Evolutionary conservation across 23 tunicate species (phyloP).

Genomic region (Diplosoma virens): DNA sequence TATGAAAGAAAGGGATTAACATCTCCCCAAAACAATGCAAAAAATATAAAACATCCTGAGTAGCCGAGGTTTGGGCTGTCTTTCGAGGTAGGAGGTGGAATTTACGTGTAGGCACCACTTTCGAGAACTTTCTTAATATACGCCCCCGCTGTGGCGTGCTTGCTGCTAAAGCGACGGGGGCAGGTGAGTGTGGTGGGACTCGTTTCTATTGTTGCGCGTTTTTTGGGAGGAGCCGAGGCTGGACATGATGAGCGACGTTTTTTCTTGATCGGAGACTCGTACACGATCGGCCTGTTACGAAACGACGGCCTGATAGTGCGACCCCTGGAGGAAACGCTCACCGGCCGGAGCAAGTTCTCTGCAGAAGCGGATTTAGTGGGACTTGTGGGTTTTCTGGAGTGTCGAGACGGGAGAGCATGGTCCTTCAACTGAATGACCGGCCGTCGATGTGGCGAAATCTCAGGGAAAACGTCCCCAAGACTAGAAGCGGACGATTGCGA

Average conservation of each 20-base stretch:
- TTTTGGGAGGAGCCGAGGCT: neutral
- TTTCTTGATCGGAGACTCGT: neutral
- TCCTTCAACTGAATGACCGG: neutral
- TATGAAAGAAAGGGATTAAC: too few relatives aligned
- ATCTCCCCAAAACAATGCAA: too few relatives aligned
- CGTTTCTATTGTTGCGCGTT: neutral
- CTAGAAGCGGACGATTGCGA: neutral
- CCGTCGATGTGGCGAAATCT: neutral
- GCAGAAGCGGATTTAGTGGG: neutral
- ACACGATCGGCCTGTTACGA: neutral
- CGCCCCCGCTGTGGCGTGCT: conserved; percentile 18
- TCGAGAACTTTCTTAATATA: conserved; percentile 14
- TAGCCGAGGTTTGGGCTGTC: too few relatives aligned
- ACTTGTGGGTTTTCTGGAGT: neutral
- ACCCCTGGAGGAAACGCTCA: conserved; percentile 7
- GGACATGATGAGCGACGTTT: neutral
- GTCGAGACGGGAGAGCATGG: neutral
- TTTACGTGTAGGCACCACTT: conserved; percentile 4
- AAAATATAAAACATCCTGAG: too few relatives aligned
- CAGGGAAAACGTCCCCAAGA: neutral
- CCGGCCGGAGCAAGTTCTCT: neutral
- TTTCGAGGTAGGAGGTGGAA: neutral
- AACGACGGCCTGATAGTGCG: neutral
- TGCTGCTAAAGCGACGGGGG: conserved; percentile 7
- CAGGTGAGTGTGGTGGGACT: neutral